A percentile compares a stretch with the other conserved stretches of the same genome.
These are phyloP conservation scores for Cephalopholis sonnerati DNA, from an alignment of 2,113 vertebrate genomes.

Conservation along the genomic window DNA sequence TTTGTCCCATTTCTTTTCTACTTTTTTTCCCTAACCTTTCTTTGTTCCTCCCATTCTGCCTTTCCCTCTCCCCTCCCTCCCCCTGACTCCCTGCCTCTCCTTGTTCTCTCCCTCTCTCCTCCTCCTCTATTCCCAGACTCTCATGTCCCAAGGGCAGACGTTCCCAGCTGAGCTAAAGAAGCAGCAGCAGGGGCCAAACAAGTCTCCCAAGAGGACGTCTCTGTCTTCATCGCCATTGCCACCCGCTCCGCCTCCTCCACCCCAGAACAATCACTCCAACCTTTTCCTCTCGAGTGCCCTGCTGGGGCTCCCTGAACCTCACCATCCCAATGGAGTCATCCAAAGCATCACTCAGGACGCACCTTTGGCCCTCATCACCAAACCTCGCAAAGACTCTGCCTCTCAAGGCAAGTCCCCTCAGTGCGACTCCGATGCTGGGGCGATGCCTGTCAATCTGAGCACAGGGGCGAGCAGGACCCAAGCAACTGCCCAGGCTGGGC, in stretches of 20 bases:
- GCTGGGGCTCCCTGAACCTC: slow-evolving; percentile 88
- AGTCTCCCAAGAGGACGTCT: slow-evolving; percentile 92
- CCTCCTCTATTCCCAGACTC: slow-evolving; percentile 73
- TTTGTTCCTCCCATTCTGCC: slow-evolving; percentile 63
- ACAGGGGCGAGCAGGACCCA: slow-evolving; percentile 88
- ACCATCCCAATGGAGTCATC: slow-evolving; percentile 94
- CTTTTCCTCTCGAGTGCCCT: slow-evolving; percentile 96
- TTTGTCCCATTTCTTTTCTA: slow-evolving; percentile 77
- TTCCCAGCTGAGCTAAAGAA: slow-evolving; percentile 92
- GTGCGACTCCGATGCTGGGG: slow-evolving; percentile 82
- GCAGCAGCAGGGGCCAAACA: slow-evolving; percentile 91
- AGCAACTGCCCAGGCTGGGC: slow-evolving; percentile 80
- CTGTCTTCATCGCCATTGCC: slow-evolving; percentile 83
- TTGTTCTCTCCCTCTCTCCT: slow-evolving; percentile 56
- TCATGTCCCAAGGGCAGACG: slow-evolving; percentile 91
- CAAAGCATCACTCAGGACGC: slow-evolving; percentile 96
- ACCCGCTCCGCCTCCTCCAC: slow-evolving; percentile 76
- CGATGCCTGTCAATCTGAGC: slow-evolving; percentile 93
- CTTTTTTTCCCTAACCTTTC: slow-evolving; percentile 65
- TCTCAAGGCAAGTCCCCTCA: slow-evolving; percentile 84
- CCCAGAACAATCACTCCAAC: slow-evolving; percentile 93
- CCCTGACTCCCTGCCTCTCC: slow-evolving; percentile 45
- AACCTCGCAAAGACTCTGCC: slow-evolving; percentile 91
- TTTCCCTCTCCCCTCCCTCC: slow-evolving; percentile 47
- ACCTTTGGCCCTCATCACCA: slow-evolving; percentile 95